Evolutionary conservation across 30 jellyfish, hydroid and myxozoan genomes (phyloP).

Genomic region (Nemopilema nomurai): DNA sequence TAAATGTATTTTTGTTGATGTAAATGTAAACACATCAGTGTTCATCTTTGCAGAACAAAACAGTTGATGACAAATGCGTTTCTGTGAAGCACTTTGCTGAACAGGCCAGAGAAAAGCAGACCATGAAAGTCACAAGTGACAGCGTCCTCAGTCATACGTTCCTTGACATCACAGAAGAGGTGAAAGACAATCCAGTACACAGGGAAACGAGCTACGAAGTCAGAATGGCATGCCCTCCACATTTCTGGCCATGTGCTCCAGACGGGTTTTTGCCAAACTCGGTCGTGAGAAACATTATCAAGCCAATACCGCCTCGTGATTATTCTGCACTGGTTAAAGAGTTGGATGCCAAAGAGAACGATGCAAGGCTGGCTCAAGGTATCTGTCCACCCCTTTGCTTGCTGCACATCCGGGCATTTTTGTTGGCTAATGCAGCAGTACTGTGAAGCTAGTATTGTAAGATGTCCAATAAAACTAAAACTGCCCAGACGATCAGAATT

Average conservation of each 20-base stretch:
- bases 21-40: too few relatives aligned
- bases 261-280: slow-evolving; percentile 93
- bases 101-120: neutral
- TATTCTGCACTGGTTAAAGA: slow-evolving; percentile 29
- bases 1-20: neutral
- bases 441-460: too few relatives aligned
- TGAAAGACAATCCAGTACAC: neutral
- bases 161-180: neutral
- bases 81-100: neutral
- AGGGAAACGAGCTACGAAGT: neutral
- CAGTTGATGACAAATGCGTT: neutral
- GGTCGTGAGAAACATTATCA: slow-evolving; percentile 51
- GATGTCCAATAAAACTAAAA: too few relatives aligned
- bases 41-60: neutral
- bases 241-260: slow-evolving; percentile 94
- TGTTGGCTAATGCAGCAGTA: too few relatives aligned
- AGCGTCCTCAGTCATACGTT: neutral
- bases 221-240: neutral
- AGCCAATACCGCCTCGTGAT: slow-evolving; percentile 55
- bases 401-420: too few relatives aligned
- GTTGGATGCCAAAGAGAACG: slow-evolving; percentile 24
- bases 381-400: too few relatives aligned
- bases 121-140: neutral
- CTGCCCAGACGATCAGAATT: too few relatives aligned
- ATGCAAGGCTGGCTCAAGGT: slow-evolving; percentile 13